Conservation (phyloP, 2,113 vertebrate species). For the Onychostruthus taczanowskii region DNA sequence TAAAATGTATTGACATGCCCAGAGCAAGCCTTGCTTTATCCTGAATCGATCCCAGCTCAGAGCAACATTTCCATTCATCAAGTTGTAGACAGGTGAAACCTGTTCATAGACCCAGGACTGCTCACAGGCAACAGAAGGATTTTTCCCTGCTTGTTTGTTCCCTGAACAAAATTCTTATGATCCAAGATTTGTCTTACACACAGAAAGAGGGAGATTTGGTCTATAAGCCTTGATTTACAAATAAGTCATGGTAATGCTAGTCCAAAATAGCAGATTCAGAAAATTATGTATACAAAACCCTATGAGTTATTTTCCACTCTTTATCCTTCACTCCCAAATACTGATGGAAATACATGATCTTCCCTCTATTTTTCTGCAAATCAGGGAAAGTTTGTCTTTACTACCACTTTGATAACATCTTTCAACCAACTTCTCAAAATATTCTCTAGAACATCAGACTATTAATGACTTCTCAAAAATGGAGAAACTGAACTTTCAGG, state of each 20-base stretch:
- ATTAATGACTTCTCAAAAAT: background rate
- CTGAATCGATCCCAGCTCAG: background rate
- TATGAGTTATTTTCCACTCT: background rate
- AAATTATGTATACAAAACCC: background rate
- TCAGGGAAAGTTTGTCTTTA: background rate
- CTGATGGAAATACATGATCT: rapidly evolving
- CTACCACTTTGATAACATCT: background rate
- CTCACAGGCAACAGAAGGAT: background rate
- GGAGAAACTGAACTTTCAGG: background rate
- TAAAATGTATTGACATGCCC: background rate
- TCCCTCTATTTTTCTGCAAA: background rate
- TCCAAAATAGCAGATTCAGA: background rate
- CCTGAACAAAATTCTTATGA: background rate
- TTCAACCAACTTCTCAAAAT: background rate
- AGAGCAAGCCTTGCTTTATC: background rate
- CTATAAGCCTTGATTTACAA: background rate
- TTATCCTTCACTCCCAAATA: background rate
- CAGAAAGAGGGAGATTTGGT: background rate
- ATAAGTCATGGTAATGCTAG: background rate
- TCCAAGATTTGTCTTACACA: background rate
- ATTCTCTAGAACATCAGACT: background rate
- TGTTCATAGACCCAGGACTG: background rate
- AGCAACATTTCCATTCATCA: background rate
- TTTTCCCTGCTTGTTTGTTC: background rate
- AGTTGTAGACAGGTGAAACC: background rate